Percentiles rank a stretch among this genome's conserved stretches.
Conservation (phyloP, 2,113 vertebrate genomes). For the Apodemus speciosus region DNA sequence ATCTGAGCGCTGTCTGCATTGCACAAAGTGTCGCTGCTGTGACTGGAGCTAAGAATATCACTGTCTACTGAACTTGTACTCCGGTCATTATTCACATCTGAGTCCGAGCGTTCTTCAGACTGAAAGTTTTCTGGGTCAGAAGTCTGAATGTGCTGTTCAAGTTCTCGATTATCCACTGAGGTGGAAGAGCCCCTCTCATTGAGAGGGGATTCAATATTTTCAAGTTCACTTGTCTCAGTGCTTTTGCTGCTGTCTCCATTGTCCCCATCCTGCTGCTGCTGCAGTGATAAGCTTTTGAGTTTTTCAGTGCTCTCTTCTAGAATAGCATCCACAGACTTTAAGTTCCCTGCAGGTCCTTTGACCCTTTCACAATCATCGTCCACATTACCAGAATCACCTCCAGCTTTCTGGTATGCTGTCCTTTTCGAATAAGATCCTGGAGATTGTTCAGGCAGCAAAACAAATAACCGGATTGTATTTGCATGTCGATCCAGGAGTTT, state of each 20-base stretch:
- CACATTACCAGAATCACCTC: conserved; percentile 84
- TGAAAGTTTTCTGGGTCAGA: conserved; percentile 93
- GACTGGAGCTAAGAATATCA: conserved; percentile 98
- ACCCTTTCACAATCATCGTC: conserved; percentile 89
- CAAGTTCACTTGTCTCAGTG: conserved; percentile 96
- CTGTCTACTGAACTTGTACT: conserved; percentile 99
- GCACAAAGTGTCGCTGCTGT: conserved; percentile 98
- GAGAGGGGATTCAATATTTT: conserved; percentile 94
- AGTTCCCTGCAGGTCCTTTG: conserved; percentile 86
- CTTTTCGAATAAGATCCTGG: conserved; percentile 90
- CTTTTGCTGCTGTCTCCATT: conserved; percentile 97
- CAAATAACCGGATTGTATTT: conserved; percentile 96
- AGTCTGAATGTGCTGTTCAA: conserved; percentile 92
- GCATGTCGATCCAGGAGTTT: conserved; percentile 97
- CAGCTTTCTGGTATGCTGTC: conserved; percentile 89
- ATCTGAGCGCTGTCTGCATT: conserved; percentile 94
- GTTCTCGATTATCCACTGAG: conserved; percentile 91
- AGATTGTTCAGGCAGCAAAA: conserved; percentile 94
- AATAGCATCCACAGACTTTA: conserved; percentile 95
- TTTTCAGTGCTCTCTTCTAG: conserved; percentile 98
- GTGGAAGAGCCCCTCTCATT: conserved; percentile 92
- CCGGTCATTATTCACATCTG: conserved; percentile 97
- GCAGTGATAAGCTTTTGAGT: conserved; percentile 95
- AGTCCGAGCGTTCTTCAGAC: conserved; percentile 96
- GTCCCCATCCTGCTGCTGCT: conserved; percentile 88